Base-by-base conservation (phyloP, 2,888 invertebrate genomes). In the Cosmia trapezina region DNA sequence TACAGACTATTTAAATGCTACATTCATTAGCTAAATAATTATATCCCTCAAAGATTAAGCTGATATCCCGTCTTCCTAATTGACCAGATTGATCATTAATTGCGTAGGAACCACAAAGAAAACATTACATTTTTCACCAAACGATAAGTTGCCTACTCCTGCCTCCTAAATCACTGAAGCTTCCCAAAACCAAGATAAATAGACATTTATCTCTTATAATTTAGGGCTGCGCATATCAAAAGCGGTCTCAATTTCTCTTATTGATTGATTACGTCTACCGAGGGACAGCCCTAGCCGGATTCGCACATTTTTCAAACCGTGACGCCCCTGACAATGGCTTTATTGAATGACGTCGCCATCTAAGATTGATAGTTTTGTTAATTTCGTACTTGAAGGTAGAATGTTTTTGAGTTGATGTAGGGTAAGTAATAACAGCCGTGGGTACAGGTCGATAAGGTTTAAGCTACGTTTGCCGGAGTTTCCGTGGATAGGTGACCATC, bases 201-300 rank as follows among this genome's bases (percentile, higher is more conserved):
- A 70, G 57, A 61, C 75, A 74, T 81, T 73, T 73, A 78, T 77
- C 76, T 73, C 81, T 78, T 80, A 57, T 84, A 73, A 83, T 84
- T 84, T 86, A 73, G 69, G 71, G 45, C 62, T 47, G 56, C 64
- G 87, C 84, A 85, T 87, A 86, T 86, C 79, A 79, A 86, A 54
- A 89, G 70, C 86, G 86, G 85, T 91, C 90, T 91, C 91, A 91
- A 92, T 92, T 89, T 89, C 89, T 90, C 87, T 76, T 76, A 90
- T 89, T 91, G 91, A 92, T 92, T 92, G 91, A 92, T 92, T 87
- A 85, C 88, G 70, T 80, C 82, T 85, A 81, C 80, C 86, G 76
- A 77, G 80, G 72, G 82, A 80, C 81, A 79, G 65, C 79, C 84
- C 87, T 83, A 84, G 86, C 85, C 75, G 88, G 86, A 88, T 86